Conservation (phyloP, 2,113 vertebrate species). For the Odocoileus hemionus region DNA sequence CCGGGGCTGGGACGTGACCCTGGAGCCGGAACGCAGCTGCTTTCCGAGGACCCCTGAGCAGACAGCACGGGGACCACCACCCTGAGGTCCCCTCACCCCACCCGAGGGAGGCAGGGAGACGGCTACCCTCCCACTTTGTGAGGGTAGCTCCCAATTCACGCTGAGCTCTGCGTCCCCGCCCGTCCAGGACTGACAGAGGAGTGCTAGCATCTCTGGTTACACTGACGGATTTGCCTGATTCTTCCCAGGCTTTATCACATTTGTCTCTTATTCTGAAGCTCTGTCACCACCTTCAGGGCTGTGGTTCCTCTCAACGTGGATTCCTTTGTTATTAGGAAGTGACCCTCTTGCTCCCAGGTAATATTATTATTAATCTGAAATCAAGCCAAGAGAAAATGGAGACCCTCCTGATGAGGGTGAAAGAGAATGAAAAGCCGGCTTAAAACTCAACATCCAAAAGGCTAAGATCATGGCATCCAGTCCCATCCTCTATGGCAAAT, state of each 20-base stretch:
- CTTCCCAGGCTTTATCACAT: accelerated
- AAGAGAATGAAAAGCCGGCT: background rate
- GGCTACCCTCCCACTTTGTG: accelerated
- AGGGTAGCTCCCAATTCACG: accelerated
- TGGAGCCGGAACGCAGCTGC: background rate
- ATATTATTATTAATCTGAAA: background rate
- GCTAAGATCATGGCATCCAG: background rate
- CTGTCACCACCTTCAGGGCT: background rate
- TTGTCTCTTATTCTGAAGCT: background rate
- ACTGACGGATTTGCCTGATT: accelerated
- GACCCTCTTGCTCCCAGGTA: background rate
- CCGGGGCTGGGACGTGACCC: background rate
- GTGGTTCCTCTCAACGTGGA: background rate
- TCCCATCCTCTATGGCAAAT: background rate
- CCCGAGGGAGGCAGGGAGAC: background rate
- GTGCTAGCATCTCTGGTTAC: accelerated
- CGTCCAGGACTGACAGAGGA: accelerated
- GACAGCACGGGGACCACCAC: accelerated
- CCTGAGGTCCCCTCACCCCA: background rate
- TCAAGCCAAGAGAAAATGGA: background rate
- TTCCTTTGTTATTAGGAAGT: no score
- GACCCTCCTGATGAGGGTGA: background rate
- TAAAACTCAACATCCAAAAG: background rate
- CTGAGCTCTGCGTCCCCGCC: accelerated
- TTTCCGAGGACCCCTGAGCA: background rate